phyloP scores from a whole-genome alignment of 2,113 vertebrate genomes.

The Ancistrus triradiatus region DNA sequence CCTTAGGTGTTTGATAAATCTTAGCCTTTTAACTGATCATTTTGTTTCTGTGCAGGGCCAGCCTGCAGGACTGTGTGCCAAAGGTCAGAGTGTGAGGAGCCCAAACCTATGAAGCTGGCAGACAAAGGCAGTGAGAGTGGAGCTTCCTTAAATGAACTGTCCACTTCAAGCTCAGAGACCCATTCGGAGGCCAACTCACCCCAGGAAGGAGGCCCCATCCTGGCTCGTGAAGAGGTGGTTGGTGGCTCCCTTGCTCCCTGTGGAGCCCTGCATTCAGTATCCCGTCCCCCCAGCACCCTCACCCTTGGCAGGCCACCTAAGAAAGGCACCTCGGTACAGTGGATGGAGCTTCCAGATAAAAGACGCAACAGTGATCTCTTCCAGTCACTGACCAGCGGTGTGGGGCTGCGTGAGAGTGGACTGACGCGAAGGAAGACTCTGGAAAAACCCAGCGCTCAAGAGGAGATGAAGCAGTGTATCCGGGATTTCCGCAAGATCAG shows the following conservation, averaged over 20 bases:
- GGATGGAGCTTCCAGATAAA: constrained; percentile 81
- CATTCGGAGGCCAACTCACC: constrained; percentile 80
- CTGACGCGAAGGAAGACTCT: constrained; percentile 81
- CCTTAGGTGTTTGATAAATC: too few species aligned
- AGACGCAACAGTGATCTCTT: constrained; percentile 89
- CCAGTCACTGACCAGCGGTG: constrained; percentile 81
- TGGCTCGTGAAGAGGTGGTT: constrained; percentile 26
- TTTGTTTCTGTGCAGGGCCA: constrained; percentile 65
- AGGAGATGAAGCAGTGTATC: constrained; percentile 89
- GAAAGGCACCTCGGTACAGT: constrained; percentile 73
- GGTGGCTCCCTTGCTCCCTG: constrained; percentile 48
- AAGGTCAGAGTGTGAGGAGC: constrained; percentile 76
- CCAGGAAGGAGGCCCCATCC: constrained; percentile 64
- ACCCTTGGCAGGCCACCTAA: constrained; percentile 81
- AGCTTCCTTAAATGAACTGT: constrained; percentile 82
- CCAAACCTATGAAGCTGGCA: constrained; percentile 71
- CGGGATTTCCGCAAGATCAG: constrained; percentile 86
- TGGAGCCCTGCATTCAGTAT: constrained; percentile 63
- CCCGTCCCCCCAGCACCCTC: constrained; percentile 78
- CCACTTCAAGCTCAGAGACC: constrained; percentile 85
- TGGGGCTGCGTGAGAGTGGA: constrained; percentile 65
- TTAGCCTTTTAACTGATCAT: too few species aligned
- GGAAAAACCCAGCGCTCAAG: constrained; percentile 80
- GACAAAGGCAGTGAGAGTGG: constrained; percentile 87
- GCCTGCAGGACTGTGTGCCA: constrained; percentile 70